A percentile compares a stretch with the other conserved stretches of the same genome.
phyloP scores from a whole-genome alignment of 2,888 invertebrate genomes.

The Idaea biselata region DNA sequence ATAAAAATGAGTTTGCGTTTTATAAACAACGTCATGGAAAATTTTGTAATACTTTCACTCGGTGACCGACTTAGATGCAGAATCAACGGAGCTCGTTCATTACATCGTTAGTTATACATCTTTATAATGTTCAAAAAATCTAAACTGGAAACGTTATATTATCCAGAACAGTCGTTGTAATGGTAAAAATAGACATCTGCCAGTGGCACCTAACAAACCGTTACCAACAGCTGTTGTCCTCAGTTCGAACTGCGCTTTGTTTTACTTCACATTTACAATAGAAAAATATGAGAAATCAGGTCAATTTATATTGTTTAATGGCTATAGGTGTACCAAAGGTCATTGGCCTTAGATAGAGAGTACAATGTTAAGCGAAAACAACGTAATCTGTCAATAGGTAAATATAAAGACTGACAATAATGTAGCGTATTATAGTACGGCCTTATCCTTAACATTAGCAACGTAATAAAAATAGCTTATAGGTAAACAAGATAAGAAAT shows the following conservation, averaged over 20 bases:
- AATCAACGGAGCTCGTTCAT: not conserved
- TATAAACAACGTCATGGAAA: not conserved
- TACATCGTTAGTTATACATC: not conserved
- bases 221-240: not conserved
- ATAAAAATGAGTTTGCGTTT: not conserved
- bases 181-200: not conserved
- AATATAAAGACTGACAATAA: not conserved
- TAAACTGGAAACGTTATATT: not conserved
- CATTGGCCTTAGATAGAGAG: conserved; percentile 26
- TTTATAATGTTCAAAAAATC: not conserved
- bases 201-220: not conserved
- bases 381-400: conserved; percentile 1
- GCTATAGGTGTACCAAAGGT: conserved; percentile 16
- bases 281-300: not conserved
- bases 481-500: conserved; percentile 18
- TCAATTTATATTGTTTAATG: not conserved
- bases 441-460: conserved; percentile 5
- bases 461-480: conserved; percentile 15
- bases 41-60: not conserved
- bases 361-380: not conserved
- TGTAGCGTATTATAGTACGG: not conserved
- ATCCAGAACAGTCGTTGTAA: not conserved
- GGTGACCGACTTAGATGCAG: not conserved
- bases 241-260: not conserved
- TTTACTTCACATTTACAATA: not conserved